Evolutionary conservation across 2,797 vertebrate species (phyloP).

Genomic region (Sebastes trivittatus): DNA sequence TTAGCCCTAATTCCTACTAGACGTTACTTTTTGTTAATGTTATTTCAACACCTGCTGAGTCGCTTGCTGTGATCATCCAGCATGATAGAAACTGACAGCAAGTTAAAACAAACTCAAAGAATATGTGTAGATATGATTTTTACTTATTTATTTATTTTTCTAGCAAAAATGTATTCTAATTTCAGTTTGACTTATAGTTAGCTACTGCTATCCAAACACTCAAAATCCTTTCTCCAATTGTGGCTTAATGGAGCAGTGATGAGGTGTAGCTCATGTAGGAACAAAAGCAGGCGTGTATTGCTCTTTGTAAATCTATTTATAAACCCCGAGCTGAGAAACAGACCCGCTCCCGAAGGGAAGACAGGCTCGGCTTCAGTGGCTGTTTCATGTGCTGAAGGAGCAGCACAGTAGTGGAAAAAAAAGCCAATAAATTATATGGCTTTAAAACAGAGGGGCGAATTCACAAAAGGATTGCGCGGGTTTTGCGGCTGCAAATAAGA

Average conservation of each 20-base stretch:
- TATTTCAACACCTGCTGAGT: not conserved
- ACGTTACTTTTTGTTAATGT: not conserved
- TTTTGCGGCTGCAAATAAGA: not conserved
- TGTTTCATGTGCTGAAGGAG: constrained; percentile 20
- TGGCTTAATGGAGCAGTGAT: constrained; percentile 3
- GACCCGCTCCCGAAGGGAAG: constrained; percentile 53
- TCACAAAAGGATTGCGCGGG: not conserved
- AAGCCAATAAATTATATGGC: constrained; percentile 2
- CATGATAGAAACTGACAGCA: too few species aligned
- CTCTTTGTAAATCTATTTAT: constrained; percentile 72
- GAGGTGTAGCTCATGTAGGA: constrained; percentile 20
- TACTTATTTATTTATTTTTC: not conserved
- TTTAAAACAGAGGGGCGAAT: not conserved
- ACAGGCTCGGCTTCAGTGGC: constrained; percentile 13
- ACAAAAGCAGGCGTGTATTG: constrained; percentile 45
- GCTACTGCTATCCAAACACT: not conserved
- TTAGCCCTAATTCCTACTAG: not conserved
- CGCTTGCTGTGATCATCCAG: not conserved
- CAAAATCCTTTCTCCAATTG: not conserved
- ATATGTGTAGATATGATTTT: not conserved
- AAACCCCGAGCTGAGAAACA: constrained; percentile 56
- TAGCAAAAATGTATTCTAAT: not conserved
- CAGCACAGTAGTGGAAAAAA: not conserved
- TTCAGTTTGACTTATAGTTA: not conserved
- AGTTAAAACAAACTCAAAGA: not conserved